These are phyloP conservation scores for Cephus runcator DNA, from an alignment of 2,888 invertebrate species.

Conservation along the genomic window DNA sequence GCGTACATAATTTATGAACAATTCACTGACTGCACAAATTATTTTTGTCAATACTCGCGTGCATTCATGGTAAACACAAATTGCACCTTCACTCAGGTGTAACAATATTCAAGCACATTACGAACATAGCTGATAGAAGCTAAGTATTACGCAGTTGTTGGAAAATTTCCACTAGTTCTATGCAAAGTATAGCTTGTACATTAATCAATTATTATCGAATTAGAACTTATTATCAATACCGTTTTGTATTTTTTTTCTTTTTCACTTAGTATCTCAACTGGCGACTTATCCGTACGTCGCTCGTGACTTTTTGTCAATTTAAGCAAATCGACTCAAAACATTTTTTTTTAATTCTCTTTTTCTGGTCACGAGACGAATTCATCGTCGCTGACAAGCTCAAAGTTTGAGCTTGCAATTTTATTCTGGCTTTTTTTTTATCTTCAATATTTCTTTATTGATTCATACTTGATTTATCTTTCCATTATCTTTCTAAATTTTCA, in stretches of 20 bases:
- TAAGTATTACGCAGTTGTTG: constrained; percentile 70
- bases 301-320: neutral
- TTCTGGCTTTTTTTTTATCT: neutral
- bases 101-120: constrained; percentile 45
- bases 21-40: neutral
- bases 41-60: neutral
- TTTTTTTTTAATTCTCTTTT: neutral
- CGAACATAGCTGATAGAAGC: constrained; percentile 48
- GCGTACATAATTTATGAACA: neutral
- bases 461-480: neutral
- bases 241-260: constrained; percentile 9
- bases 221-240: constrained; percentile 20
- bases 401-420: neutral
- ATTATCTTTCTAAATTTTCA: neutral
- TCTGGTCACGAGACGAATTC: neutral
- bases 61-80: neutral
- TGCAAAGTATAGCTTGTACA: constrained; percentile 92
- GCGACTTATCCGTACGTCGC: neutral
- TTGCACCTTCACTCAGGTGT: constrained; percentile 32
- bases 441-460: neutral
- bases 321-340: neutral
- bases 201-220: constrained; percentile 16
- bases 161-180: constrained; percentile 90
- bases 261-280: constrained; percentile 2
- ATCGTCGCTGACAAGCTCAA: neutral